Evolutionary conservation across 1,140 invertebrate species (phyloP), one percentile per base, ranked within the genome.

Genomic region (Dendroctonus ponderosae): DNA sequence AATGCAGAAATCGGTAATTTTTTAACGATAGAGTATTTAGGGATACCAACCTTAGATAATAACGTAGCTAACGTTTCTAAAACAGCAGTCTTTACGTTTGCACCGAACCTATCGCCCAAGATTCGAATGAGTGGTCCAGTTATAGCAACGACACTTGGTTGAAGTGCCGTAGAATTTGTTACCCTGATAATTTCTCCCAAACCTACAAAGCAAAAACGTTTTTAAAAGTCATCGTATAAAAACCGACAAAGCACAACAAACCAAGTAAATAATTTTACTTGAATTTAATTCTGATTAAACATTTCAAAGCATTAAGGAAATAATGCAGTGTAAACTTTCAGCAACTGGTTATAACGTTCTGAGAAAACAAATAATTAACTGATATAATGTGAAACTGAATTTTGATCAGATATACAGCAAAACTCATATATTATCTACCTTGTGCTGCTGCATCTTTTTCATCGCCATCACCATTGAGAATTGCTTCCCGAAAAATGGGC

Each of bases 91-190:
- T 99, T 99, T 0, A 99, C 93, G 73, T 89, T 93, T 75, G 90
- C 88, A 68, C 89, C 91, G 78, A 97, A 98, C 53, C 97, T 85
- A 80, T 99, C 97, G 26, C 97, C 96, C 9, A 99, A 85, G 76
- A 99, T 97, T 73, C 97, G 86, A 80, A 99, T 99, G 11, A 99
- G 83, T 0, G 97, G 97, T 7, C 97, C 97, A 26, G 97, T 98
- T 69, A 99, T 96, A 74, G 96, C 91, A 41, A 99, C 90, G 2
- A 99, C 95, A 52, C 94, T 97, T 3, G 94, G 91, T 78, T 97
- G 95, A 14, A 99, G 80, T 6, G 95, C 93, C 51, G 87, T 81
- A 0, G 91, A 84, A 68, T 87, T 91, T 0, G 95, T 95, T 42
- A 97, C 79, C 70, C 86, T 86, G 71, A 99, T 97, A 1, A 98